These are phyloP conservation scores for Clarias laeviceps DNA, from an alignment of 2,797 vertebrate species.

Conservation along the genomic window DNA sequence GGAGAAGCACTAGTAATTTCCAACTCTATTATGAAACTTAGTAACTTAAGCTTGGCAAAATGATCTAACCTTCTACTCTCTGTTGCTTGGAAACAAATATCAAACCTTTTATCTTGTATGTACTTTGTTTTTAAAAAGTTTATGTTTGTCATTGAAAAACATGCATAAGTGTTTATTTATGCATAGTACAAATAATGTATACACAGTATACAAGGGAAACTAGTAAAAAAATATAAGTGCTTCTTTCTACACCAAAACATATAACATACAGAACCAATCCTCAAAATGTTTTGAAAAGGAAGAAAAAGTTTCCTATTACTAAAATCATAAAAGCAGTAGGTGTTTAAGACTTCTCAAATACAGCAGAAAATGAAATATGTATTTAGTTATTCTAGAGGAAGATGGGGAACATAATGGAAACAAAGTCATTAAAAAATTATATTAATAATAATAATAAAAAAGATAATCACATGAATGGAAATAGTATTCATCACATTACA, in stretches of 20 bases:
- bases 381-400: neutral
- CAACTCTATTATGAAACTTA: constrained; percentile 14
- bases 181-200: constrained; percentile 84
- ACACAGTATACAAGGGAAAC: constrained; percentile 97
- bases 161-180: constrained; percentile 63
- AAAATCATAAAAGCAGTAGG: constrained; percentile 1
- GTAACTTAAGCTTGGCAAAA: constrained; percentile 1
- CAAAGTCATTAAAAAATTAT: neutral
- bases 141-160: neutral
- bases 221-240: constrained; percentile 64
- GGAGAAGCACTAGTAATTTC: constrained; percentile 22
- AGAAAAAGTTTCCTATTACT: constrained; percentile 1
- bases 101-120: neutral
- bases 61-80: neutral
- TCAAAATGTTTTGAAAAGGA: constrained; percentile 19
- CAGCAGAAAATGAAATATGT: constrained; percentile 42
- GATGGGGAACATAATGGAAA: neutral
- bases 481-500: constrained; percentile 1
- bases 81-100: neutral
- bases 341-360: constrained; percentile 25
- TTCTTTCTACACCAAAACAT: constrained; percentile 72
- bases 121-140: neutral
- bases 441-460: neutral
- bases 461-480: neutral
- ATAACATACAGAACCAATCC: constrained; percentile 14